These are phyloP conservation scores for Burhinus bistriatus DNA, from an alignment of 2,113 vertebrate genomes.

Conservation along the genomic window DNA sequence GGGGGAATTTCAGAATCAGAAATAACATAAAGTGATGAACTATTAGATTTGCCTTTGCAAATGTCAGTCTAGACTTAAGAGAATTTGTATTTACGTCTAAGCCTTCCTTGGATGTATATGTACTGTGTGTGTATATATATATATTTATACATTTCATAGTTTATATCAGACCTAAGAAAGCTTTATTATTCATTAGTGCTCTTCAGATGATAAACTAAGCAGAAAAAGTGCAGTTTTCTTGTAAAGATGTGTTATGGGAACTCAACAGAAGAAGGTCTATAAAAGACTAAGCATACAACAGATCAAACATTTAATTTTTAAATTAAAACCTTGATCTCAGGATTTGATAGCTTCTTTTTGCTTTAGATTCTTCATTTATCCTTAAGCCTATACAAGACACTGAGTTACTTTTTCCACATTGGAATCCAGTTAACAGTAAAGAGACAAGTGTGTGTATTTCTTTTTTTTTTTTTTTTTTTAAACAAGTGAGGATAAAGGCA, in stretches of 20 bases:
- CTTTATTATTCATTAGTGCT: not conserved
- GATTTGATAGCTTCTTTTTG: not conserved
- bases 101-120: not conserved
- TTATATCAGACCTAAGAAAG: not conserved
- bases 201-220: not conserved
- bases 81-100: not conserved
- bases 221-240: constrained; percentile 15
- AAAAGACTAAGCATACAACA: not conserved
- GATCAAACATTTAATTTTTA: not conserved
- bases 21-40: not conserved
- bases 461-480: not conserved
- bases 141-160: not conserved
- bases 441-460: not conserved
- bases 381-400: not conserved
- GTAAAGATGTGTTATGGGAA: not conserved
- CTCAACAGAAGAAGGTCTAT: not conserved
- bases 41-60: not conserved
- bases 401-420: not conserved
- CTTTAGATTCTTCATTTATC: not conserved
- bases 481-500: not conserved
- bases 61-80: not conserved
- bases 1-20: not conserved
- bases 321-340: not conserved
- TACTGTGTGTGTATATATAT: not conserved
- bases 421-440: not conserved